These are phyloP conservation scores for Aselliscus stoliczkanus DNA, from an alignment of 2,797 vertebrate species.

Conservation along the genomic window DNA sequence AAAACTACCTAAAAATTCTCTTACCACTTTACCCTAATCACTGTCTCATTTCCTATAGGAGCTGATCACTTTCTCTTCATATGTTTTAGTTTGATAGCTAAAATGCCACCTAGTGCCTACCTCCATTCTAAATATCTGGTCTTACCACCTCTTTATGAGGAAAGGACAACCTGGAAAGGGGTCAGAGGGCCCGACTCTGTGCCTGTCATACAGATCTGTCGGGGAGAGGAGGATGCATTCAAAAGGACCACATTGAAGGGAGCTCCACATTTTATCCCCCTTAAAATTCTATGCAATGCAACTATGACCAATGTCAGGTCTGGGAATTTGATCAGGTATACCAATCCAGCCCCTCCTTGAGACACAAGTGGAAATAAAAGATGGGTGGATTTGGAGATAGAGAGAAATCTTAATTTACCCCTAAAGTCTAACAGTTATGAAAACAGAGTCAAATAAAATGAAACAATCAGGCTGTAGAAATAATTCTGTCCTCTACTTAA, in stretches of 20 bases:
- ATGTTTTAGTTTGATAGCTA: not conserved
- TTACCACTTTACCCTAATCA: not conserved
- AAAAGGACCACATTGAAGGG: not conserved
- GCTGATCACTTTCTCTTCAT: not conserved
- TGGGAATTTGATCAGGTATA: not conserved
- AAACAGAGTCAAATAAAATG: not conserved
- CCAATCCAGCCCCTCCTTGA: not conserved
- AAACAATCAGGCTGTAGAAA: not conserved
- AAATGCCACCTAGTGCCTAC: not conserved
- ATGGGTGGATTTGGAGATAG: not conserved
- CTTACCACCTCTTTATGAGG: not conserved
- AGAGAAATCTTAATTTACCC: not conserved
- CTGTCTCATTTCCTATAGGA: not conserved
- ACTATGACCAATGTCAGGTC: not conserved
- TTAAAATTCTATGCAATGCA: not conserved
- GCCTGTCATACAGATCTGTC: not conserved
- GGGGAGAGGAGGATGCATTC: not conserved
- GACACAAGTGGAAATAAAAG: not conserved
- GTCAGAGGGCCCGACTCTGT: too few relatives aligned
- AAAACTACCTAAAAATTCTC: not conserved
- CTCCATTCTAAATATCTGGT: not conserved
- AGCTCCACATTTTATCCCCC: not conserved
- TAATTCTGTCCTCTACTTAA: not conserved
- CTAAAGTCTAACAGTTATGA: not conserved
- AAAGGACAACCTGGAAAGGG: not conserved